Evolutionary conservation across 2,113 vertebrate species (phyloP).

Genomic region (Pterophyllum scalare): DNA sequence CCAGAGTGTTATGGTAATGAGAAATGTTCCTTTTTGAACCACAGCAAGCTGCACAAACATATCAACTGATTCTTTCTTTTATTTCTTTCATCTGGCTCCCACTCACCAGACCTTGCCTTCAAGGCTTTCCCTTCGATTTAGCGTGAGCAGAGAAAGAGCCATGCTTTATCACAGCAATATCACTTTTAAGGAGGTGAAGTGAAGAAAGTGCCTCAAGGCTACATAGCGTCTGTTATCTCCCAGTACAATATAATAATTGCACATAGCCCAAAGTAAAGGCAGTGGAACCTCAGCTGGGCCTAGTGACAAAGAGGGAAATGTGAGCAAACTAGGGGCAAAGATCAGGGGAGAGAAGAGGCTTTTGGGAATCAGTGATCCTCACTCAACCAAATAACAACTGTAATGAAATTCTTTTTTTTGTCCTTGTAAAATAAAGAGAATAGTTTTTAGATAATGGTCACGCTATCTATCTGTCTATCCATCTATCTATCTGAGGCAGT

Average conservation of each 20-base stretch:
- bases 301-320: slow-evolving; percentile 59
- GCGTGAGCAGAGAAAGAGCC: slow-evolving; percentile 54
- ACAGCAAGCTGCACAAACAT: slow-evolving; percentile 59
- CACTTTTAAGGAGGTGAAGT: slow-evolving; percentile 76
- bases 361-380: slow-evolving; percentile 55
- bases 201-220: slow-evolving; percentile 76
- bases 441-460: neutral
- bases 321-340: slow-evolving; percentile 64
- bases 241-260: slow-evolving; percentile 76
- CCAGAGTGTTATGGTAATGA: slow-evolving; percentile 49
- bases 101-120: slow-evolving; percentile 69
- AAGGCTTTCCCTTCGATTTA: slow-evolving; percentile 72
- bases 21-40: slow-evolving; percentile 49
- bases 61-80: slow-evolving; percentile 50
- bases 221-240: slow-evolving; percentile 76
- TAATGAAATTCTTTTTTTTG: slow-evolving; percentile 41
- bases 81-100: slow-evolving; percentile 67
- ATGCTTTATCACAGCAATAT: slow-evolving; percentile 72
- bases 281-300: slow-evolving; percentile 67
- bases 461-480: neutral
- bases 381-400: slow-evolving; percentile 50
- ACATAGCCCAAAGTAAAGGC: slow-evolving; percentile 66
- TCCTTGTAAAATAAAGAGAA: neutral
- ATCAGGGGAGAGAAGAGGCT: slow-evolving; percentile 51
- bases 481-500: neutral